Percentiles rank a stretch among this genome's conserved stretches.
Evolutionary conservation across 2,888 invertebrate species (phyloP).

Genomic region (Nudaria mundana): DNA sequence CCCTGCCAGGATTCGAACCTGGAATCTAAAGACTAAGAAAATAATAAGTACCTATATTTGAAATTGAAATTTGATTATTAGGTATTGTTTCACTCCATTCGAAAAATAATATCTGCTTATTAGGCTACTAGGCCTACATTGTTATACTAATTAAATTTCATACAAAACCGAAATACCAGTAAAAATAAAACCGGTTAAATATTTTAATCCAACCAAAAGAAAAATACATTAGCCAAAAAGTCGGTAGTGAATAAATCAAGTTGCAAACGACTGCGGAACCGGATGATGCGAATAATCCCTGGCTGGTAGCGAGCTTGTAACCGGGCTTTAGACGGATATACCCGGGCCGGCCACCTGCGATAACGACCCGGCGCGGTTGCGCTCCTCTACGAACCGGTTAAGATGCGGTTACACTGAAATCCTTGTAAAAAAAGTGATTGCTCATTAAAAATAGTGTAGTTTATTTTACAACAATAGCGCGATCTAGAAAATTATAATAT

Average conservation of each 20-base stretch:
- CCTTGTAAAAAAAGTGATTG: too few species aligned
- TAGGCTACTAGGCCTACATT: too few species aligned
- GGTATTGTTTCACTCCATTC: too few species aligned
- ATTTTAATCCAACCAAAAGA: slow-evolving; percentile 18
- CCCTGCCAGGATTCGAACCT: slow-evolving; percentile 85
- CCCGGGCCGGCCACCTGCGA: slow-evolving; percentile 70
- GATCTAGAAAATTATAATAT: too few species aligned
- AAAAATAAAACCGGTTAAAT: slow-evolving; percentile 5
- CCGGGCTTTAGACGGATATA: slow-evolving; percentile 57
- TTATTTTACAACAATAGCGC: too few species aligned
- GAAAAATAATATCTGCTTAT: too few species aligned
- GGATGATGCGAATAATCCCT: slow-evolving; percentile 72
- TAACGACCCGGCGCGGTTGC: slow-evolving; percentile 54
- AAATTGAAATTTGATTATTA: too few species aligned
- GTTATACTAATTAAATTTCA: neutral
- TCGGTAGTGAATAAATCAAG: slow-evolving; percentile 69
- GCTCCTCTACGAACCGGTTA: slow-evolving; percentile 25
- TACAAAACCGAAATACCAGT: slow-evolving; percentile 5
- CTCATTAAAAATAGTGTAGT: too few species aligned
- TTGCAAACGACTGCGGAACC: slow-evolving; percentile 65
- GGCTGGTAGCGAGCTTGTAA: slow-evolving; percentile 65
- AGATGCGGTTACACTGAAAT: slow-evolving; percentile 20
- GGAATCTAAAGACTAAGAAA: too few species aligned
- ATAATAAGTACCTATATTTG: too few species aligned
- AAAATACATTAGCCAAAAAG: slow-evolving; percentile 32